Evolutionary conservation across 2,797 vertebrate species (phyloP), one percentile per base, ranked within the genome.

Genomic region (Dicrostonyx torquatus): DNA sequence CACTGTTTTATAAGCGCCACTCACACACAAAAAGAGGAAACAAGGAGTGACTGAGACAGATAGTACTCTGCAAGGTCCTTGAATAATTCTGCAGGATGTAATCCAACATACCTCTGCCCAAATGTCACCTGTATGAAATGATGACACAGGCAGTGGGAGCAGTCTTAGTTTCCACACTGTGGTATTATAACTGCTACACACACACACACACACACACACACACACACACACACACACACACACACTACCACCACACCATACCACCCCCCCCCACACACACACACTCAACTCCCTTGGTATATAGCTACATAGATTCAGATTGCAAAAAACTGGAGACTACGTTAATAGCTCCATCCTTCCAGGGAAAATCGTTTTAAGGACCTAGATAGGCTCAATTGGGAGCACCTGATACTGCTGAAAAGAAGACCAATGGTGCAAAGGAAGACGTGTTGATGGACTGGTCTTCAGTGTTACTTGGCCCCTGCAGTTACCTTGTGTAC

Each of bases 1-100:
- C 80, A 64, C 15, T 55, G 77, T 87, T 94, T 84, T 75, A 10
- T 84, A 78, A 90, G 77, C 70, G 75, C 66, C 37, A 94, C 22
- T 3, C 48, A 31, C n/a, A 91, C 8, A 24, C 60, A 58, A 48
- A 84, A 45, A 58, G 31, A 87, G 22, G 66, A 45, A 73, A 26
- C 40, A 73, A 10, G 70, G 58, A 73, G 66, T 73, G 45, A 66
- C 76, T 75, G 45, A 93, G 43, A 58, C 5, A 58, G 40, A 58
- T 4, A 64, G 13, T 37, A n/a, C 40, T 85, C 60, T 4, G 0
- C 89, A 45, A 79, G 22, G 60, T 53, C 90, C 62, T 89, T 6
- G 10, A 34, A 31, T 66, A 34, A 31, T 66, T 60, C 50, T 10
- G 5, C 22, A 34, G 50, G n/a, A 45, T 10, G 45, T 66, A 31